phyloP scores from a whole-genome alignment of 1,140 invertebrate genomes.

The Drosophila lini region DNA sequence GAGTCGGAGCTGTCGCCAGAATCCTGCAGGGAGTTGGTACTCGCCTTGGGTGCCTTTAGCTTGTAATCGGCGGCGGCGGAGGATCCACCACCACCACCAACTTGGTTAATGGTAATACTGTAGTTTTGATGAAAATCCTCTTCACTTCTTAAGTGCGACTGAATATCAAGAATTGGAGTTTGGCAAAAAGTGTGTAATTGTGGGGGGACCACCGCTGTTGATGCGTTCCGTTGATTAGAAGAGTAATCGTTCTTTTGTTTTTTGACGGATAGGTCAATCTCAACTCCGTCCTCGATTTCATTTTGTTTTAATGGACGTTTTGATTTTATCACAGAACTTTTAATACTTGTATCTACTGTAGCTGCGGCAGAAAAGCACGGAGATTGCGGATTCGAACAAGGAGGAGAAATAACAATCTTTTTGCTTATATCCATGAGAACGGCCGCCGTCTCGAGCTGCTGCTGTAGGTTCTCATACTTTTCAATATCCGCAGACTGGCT shows the following conservation, averaged over 20 bases:
- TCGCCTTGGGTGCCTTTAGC: slow-evolving; percentile 43
- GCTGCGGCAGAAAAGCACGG: slow-evolving; percentile 68
- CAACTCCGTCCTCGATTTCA: slow-evolving; percentile 69
- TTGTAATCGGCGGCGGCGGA: slow-evolving; percentile 38
- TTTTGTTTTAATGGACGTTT: slow-evolving; percentile 76
- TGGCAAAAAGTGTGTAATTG: slow-evolving; percentile 53
- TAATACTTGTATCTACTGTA: slow-evolving; percentile 78
- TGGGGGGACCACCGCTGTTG: slow-evolving; percentile 8
- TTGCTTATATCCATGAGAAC: slow-evolving; percentile 84
- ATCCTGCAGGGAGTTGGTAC: slow-evolving; percentile 50
- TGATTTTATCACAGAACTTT: slow-evolving; percentile 84
- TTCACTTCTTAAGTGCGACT: slow-evolving; percentile 51
- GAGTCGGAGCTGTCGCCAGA: slow-evolving; percentile 81
- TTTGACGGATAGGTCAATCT: slow-evolving; percentile 83
- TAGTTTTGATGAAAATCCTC: slow-evolving; percentile 60
- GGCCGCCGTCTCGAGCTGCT: slow-evolving; percentile 83
- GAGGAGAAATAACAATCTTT: slow-evolving; percentile 84
- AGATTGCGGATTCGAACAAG: slow-evolving; percentile 83
- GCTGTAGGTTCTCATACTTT: slow-evolving; percentile 73
- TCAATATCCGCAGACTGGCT: slow-evolving; percentile 54
- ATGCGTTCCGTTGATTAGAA: slow-evolving; percentile 50
- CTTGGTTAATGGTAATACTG: slow-evolving; percentile 70
- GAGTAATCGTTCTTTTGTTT: slow-evolving; percentile 64
- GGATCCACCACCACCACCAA: slow-evolving; percentile 38
- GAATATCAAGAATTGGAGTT: slow-evolving; percentile 61